A percentile compares a stretch with the other conserved stretches of the same genome.
phyloP scores from a whole-genome alignment of 2,797 vertebrate species.

The Megaceryle alcyon region DNA sequence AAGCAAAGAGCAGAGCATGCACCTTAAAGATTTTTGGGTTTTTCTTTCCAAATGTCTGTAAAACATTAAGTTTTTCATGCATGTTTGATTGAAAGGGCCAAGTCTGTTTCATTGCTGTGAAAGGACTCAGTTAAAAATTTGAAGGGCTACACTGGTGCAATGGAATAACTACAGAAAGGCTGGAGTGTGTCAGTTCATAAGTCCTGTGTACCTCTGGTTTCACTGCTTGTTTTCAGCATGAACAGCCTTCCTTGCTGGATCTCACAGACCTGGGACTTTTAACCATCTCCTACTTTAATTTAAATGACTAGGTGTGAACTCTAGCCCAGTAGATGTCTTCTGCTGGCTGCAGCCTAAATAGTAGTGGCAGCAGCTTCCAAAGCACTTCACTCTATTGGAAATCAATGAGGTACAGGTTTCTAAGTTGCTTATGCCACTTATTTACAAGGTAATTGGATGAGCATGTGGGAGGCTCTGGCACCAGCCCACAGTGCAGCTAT shows the following conservation, averaged over 20 bases:
- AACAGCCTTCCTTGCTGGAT: not conserved
- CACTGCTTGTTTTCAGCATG: not conserved
- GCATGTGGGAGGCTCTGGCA: not conserved
- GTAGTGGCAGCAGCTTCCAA: not conserved
- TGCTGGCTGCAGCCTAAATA: not conserved
- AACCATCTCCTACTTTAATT: not conserved
- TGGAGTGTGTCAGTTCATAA: not conserved
- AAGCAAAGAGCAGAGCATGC: not conserved
- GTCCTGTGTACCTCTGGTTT: not conserved
- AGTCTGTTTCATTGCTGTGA: not conserved
- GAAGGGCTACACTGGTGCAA: not conserved
- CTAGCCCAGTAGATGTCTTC: accelerated
- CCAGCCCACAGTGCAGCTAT: not conserved
- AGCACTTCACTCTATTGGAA: not conserved
- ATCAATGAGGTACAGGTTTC: not conserved
- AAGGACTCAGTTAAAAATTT: not conserved
- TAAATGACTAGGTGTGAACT: not conserved
- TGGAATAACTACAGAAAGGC: not conserved
- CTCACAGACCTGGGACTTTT: accelerated
- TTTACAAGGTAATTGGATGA: not conserved
- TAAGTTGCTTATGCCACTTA: not conserved
- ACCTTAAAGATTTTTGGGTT: not conserved
- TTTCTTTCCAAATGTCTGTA: not conserved
- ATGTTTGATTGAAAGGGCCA: not conserved
- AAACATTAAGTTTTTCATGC: not conserved